These are phyloP conservation scores for Ceratotherium simum DNA, from an alignment of 2,113 vertebrate species.

Conservation along the genomic window DNA sequence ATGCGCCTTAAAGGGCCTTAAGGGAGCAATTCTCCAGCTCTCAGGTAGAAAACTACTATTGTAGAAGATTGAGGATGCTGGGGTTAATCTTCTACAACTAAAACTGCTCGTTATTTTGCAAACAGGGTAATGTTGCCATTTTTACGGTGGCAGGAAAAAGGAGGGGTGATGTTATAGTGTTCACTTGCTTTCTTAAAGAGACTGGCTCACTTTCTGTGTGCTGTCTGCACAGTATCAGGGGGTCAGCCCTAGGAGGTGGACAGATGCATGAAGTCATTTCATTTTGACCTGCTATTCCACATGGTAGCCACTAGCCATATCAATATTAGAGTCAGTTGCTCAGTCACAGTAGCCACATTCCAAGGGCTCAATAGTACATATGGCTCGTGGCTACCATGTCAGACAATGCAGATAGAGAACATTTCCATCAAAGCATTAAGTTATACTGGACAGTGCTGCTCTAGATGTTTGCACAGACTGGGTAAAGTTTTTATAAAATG, in stretches of 20 bases:
- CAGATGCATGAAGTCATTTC: background rate
- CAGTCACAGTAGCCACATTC: background rate
- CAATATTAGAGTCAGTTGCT: background rate
- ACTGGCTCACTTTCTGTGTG: background rate
- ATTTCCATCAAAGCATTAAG: background rate
- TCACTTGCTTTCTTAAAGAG: background rate
- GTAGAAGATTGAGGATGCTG: background rate
- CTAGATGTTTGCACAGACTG: background rate
- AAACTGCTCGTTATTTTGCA: constrained; percentile 45
- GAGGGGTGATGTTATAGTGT: background rate
- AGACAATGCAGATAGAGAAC: background rate
- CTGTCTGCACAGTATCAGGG: background rate
- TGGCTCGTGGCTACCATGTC: background rate
- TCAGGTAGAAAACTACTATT: constrained; percentile 52
- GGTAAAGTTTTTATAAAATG: background rate
- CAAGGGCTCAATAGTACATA: background rate
- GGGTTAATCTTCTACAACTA: constrained; percentile 59
- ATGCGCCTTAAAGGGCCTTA: constrained; percentile 32
- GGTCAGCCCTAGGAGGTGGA: background rate
- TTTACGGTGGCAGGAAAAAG: background rate
- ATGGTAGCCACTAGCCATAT: background rate
- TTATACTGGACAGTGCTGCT: background rate
- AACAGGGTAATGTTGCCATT: constrained; percentile 20
- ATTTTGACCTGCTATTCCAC: background rate
- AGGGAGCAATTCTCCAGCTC: constrained; percentile 71